These are phyloP conservation scores for Peribatodes rhomboidaria DNA, from an alignment of 2,888 invertebrate species.

Conservation along the genomic window DNA sequence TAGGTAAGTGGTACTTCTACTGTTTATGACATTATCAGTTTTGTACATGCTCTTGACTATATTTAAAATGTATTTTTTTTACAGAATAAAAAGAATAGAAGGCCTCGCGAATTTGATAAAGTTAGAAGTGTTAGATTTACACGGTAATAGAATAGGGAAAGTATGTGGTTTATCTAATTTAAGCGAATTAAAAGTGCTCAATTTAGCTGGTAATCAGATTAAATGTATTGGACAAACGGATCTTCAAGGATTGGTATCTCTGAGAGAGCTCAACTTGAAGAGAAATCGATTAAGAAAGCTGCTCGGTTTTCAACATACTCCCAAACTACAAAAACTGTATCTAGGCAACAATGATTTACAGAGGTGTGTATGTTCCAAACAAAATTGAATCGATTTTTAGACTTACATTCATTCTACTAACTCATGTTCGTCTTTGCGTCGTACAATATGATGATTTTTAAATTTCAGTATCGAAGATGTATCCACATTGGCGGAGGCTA, in stretches of 20 bases:
- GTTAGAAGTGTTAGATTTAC: slow-evolving; percentile 96
- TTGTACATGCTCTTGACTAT: no score
- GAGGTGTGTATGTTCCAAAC: slow-evolving; percentile 66
- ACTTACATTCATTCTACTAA: not conserved
- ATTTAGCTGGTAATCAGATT: slow-evolving; percentile 97
- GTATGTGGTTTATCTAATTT: slow-evolving; percentile 90
- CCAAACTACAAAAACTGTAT: slow-evolving; percentile 92
- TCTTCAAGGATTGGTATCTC: slow-evolving; percentile 91
- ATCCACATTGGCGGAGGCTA: slow-evolving; percentile 92
- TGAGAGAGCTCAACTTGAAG: slow-evolving; percentile 95
- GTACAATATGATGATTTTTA: not conserved
- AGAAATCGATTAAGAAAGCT: slow-evolving; percentile 94
- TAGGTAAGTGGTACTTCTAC: slow-evolving; percentile 82
- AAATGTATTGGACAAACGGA: slow-evolving; percentile 91
- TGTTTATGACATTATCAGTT: no score
- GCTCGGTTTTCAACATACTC: slow-evolving; percentile 92
- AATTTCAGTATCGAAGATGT: slow-evolving; percentile 93
- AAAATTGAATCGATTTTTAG: not conserved
- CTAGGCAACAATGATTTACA: slow-evolving; percentile 93
- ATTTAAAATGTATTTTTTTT: no score
- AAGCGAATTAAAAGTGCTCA: slow-evolving; percentile 94
- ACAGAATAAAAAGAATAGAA: slow-evolving; percentile 92
- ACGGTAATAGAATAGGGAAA: slow-evolving; percentile 95
- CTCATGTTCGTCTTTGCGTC: no score
- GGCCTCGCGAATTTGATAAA: slow-evolving; percentile 90